phyloP scores from a whole-genome alignment of 2,113 vertebrate species.

The Nibea albiflora region DNA sequence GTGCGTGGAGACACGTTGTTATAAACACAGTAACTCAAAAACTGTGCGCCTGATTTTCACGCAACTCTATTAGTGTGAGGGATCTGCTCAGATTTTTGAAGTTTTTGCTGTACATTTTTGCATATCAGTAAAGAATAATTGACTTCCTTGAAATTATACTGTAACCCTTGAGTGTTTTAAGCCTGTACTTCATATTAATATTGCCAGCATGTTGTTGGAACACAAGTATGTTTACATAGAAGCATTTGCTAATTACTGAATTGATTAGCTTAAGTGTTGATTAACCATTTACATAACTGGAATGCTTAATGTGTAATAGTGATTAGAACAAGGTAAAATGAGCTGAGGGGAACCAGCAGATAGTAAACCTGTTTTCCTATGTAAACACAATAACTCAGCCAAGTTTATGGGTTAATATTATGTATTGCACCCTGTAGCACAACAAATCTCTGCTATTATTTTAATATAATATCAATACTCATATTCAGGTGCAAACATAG shows the following conservation, averaged over 20 bases:
- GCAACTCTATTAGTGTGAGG: constrained; percentile 1
- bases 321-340: neutral
- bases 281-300: neutral
- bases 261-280: constrained; percentile 13
- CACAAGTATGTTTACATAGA: neutral
- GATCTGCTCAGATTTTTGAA: neutral
- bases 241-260: constrained; percentile 1
- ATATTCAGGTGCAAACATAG: constrained; percentile 23
- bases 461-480: neutral
- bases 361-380: neutral
- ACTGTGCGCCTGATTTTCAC: neutral
- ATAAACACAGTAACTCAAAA: neutral
- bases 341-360: neutral
- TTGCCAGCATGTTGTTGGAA: neutral
- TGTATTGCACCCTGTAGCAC: neutral
- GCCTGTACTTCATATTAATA: neutral
- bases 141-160: neutral
- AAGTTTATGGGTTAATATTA: neutral
- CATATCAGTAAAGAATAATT: neutral
- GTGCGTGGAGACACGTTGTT: neutral
- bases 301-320: neutral
- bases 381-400: neutral
- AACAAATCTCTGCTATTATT: neutral
- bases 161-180: neutral
- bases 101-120: neutral